A percentile compares a stretch with the other conserved stretches of the same genome.
These are phyloP conservation scores for Heliconius erato DNA, from an alignment of 2,888 invertebrate species.

Conservation along the genomic window DNA sequence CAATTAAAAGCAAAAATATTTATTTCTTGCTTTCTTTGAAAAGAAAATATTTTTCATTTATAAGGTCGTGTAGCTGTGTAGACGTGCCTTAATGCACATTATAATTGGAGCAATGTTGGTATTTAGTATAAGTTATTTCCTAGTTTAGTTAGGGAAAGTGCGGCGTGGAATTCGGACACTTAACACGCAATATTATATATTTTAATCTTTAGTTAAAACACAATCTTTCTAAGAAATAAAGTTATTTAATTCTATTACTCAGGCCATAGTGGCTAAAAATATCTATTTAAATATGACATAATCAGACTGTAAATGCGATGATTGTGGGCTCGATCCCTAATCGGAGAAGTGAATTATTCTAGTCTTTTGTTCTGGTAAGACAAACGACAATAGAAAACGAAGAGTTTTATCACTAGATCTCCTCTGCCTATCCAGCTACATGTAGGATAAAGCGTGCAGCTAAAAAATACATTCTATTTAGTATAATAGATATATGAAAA, in stretches of 20 bases:
- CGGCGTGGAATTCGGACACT: background rate
- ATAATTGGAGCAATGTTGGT: background rate
- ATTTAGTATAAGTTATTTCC: background rate
- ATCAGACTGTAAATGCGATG: too few relatives aligned
- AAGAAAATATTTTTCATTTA: background rate
- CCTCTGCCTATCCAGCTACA: background rate
- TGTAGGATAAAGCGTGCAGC: background rate
- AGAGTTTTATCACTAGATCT: background rate
- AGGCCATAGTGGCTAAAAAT: too few relatives aligned
- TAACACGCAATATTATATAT: too few relatives aligned
- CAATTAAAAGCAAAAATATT: slow-evolving; percentile 5
- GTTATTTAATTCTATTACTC: background rate
- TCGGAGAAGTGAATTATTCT: too few relatives aligned
- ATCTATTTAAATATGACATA: too few relatives aligned
- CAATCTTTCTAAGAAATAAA: too few relatives aligned
- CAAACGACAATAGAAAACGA: too few relatives aligned
- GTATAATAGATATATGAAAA: background rate
- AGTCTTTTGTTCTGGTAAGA: too few relatives aligned
- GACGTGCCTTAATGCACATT: background rate
- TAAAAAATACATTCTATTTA: background rate
- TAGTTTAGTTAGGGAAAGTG: background rate
- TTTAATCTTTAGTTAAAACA: too few relatives aligned
- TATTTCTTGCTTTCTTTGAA: background rate
- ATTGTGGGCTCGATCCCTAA: too few relatives aligned
- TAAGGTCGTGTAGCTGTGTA: background rate